Base-by-base conservation (phyloP, 2,113 vertebrate genomes). In the Calonectris borealis region DNA sequence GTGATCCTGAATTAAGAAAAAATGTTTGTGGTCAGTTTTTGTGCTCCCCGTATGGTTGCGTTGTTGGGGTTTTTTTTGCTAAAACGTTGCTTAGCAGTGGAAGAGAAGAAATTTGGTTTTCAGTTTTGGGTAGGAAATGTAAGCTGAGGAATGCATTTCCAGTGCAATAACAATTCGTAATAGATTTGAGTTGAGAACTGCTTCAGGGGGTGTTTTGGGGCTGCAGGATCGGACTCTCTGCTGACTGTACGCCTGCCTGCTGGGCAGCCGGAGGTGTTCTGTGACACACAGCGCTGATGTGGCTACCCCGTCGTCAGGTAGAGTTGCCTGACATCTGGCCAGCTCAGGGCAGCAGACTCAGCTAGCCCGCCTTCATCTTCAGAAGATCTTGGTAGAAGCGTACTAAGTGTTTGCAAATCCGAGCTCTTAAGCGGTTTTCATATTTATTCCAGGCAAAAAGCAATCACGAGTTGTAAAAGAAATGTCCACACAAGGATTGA, bases 1-100 rank as follows among this genome's bases (percentile, higher is more conserved):
- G 78, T 95, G 85, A 83, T 90, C 48, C 73, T 79, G 78, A 94
- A 44, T 42, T 55, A 44, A 88, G 60, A 44, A 87, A 34, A 75
- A 87, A 61, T 48, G 13, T 36, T 73, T 65, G 25, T 51, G 75
- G 92, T 77, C 71, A 52, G 19, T 91, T 87, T 87, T 87, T 66
- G 44, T 85, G 52, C 19, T 93, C 27, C 40, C 11, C 14, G 16
- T 61, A n/a, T 57, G 40, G 40, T 55, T 88, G 82, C 3, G 1
- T 52, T 85, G 27, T 65, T 87, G 65, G 61, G 4, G 48, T 1
- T 36, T 32, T 79, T 66, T 71, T 40, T 10, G 1, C 22, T 73
- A 27, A 32, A 88, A 66, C 26, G 61, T 86, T 70, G 6, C 38
- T 60, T 64, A 71, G 46, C 40, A 16, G 32, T 79, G 34, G 24